Evolutionary conservation across 2,888 invertebrate species (phyloP), one percentile per base, ranked within the genome.

Genomic region (Hirtodrosophila trivittata): DNA sequence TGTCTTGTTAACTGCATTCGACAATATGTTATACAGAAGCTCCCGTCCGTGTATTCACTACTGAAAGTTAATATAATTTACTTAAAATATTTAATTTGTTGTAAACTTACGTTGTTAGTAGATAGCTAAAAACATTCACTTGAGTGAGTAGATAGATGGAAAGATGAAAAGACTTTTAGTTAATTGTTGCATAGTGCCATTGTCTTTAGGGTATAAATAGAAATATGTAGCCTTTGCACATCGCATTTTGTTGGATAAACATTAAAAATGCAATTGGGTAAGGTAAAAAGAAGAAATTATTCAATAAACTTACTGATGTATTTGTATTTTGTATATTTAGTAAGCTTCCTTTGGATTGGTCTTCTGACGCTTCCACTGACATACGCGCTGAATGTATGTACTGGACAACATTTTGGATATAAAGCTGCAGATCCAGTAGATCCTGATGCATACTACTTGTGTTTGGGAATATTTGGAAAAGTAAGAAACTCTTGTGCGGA

Each of bases 191-290:
- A 9, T 9, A 10, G 18, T n/a, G n/a, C n/a, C 10, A 33, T 3
- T 7, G 13, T 33, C 12, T 10, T 1, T 7, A 5, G 33, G 9
- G 56, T 85, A 77, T 85, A 87, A 65, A 77, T 50, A 32, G 35
- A 45, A 52, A n/a, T 6, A 14, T n/a, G 21, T 12, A 37, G 18
- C 7, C 42, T 18, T 25, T 18, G 18, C 10, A 43, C 41, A 2
- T 43, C 38, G 56, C 66, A 77, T 63, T 77, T 63, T 32, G 28
- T 39, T 28, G 55, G 58, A 62, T 57, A 25, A 52, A n/a, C n/a
- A n/a, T n/a, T 64, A 12, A 72, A 72, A 57, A 87, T 82, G 81
- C 66, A 41, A 55, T 25, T 63, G 50, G 83, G 81, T 82, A 59
- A 87, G 83, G n/a, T n/a, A n/a, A n/a, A n/a, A n/a, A n/a, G n/a